These are phyloP conservation scores for Phenacoccus solenopsis DNA, from an alignment of 1,140 invertebrate genomes.

Conservation along the genomic window DNA sequence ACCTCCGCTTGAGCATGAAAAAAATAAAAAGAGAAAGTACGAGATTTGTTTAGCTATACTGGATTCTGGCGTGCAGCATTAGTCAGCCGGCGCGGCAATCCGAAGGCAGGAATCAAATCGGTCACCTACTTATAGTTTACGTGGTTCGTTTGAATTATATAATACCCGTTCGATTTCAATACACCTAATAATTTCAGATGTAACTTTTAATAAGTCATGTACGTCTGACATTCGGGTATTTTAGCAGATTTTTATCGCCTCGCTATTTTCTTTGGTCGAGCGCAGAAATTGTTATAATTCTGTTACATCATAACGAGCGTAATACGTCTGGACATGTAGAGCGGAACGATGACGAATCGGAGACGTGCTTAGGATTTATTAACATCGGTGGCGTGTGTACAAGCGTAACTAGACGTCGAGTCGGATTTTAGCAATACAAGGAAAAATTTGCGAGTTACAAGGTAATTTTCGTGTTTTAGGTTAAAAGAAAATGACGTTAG, in stretches of 20 bases:
- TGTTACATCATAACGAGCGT: too few relatives aligned
- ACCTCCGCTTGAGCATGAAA: too few relatives aligned
- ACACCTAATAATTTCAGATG: background rate
- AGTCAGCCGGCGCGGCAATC: background rate
- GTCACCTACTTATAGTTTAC: slow-evolving; percentile 1
- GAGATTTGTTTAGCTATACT: too few relatives aligned
- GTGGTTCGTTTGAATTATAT: background rate
- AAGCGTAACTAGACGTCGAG: background rate
- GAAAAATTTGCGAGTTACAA: background rate
- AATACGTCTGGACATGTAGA: background rate
- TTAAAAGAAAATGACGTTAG: slow-evolving; percentile 43
- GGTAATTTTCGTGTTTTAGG: background rate
- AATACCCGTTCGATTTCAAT: background rate
- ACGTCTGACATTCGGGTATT: background rate
- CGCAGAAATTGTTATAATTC: too few relatives aligned
- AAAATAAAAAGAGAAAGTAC: background rate
- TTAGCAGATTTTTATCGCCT: background rate
- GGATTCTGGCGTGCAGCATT: background rate
- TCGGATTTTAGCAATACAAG: background rate
- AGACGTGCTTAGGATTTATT: background rate
- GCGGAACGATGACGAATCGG: background rate
- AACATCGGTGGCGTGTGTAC: too few relatives aligned
- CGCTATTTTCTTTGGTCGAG: too few relatives aligned
- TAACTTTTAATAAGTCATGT: slow-evolving; percentile 3
- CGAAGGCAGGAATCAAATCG: background rate